phyloP scores from a whole-genome alignment of 1,140 invertebrate species.

The Cyphomyrmex costatus region DNA sequence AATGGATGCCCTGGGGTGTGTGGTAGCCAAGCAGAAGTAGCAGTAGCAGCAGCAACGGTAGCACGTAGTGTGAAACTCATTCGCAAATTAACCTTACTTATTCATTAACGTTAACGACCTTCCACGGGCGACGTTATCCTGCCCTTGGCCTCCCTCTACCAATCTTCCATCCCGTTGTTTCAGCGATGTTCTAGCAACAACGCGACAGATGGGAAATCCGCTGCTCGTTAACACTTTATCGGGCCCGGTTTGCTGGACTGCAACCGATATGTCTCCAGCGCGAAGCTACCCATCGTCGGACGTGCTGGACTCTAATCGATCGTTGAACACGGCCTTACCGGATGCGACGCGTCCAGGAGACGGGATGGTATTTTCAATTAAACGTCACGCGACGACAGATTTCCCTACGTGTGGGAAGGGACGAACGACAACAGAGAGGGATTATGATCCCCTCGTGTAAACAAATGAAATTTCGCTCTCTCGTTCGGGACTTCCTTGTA shows the following conservation, averaged over 20 bases:
- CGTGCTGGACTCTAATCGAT: slow-evolving; percentile 57
- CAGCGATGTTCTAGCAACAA: slow-evolving; percentile 5
- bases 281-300: slow-evolving; percentile 49
- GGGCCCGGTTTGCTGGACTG: slow-evolving; percentile 36
- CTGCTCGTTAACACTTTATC: slow-evolving; percentile 66
- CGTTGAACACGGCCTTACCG: slow-evolving; percentile 52
- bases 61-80: slow-evolving; percentile 81
- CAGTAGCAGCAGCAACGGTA: slow-evolving; percentile 37
- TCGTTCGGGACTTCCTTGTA: background rate
- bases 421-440: background rate
- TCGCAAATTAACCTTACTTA: slow-evolving; percentile 85
- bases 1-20: slow-evolving; percentile 81
- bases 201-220: slow-evolving; percentile 56
- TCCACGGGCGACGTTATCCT: slow-evolving; percentile 65
- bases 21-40: slow-evolving; percentile 58
- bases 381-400: slow-evolving; percentile 44
- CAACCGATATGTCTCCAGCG: slow-evolving; percentile 48
- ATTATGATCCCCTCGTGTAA: slow-evolving; percentile 37
- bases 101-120: slow-evolving; percentile 84
- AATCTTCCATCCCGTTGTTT: slow-evolving; percentile 11
- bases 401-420: background rate
- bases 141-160: slow-evolving; percentile 22
- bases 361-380: slow-evolving; percentile 61
- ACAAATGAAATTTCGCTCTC: slow-evolving; percentile 37
- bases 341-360: slow-evolving; percentile 39